A percentile compares a stretch with the other conserved stretches of the same genome.
Conservation (phyloP, 2,113 vertebrate genomes). For the Xiphorhynchus elegans region DNA sequence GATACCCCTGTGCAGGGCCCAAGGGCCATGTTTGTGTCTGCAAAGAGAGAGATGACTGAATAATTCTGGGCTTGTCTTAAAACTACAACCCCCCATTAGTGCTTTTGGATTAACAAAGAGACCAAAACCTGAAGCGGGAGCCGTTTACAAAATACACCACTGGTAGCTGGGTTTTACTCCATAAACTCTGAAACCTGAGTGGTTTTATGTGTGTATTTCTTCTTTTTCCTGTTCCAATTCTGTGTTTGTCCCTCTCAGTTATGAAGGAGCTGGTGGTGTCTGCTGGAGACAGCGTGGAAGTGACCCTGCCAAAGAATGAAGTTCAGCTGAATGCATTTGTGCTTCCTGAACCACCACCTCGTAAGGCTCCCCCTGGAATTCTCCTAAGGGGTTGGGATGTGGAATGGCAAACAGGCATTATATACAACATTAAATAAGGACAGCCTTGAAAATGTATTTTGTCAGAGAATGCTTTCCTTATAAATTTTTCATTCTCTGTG, state of each 20-base stretch:
- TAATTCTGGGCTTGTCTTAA: not conserved
- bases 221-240: not conserved
- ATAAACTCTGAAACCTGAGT: not conserved
- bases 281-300: conserved; percentile 89
- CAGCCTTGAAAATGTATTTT: not conserved
- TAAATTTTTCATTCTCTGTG: not conserved
- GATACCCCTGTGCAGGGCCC: not conserved
- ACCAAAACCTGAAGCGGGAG: not conserved
- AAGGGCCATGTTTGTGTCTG: not conserved
- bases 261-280: conserved; percentile 92
- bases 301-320: conserved; percentile 89
- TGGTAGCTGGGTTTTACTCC: not conserved
- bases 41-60: not conserved
- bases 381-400: not conserved
- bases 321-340: conserved; percentile 93
- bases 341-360: conserved; percentile 79
- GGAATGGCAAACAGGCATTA: not conserved
- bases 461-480: not conserved
- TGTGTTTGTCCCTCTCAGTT: conserved; percentile 60
- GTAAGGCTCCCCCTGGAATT: conserved; percentile 69
- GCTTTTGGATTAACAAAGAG: not conserved
- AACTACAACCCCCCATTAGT: not conserved
- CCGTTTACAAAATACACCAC: not conserved
- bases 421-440: not conserved
- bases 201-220: accelerated